These are phyloP conservation scores for Porites rus DNA, from an alignment of 92 coral and sea anemone genomes.

Conservation along the genomic window DNA sequence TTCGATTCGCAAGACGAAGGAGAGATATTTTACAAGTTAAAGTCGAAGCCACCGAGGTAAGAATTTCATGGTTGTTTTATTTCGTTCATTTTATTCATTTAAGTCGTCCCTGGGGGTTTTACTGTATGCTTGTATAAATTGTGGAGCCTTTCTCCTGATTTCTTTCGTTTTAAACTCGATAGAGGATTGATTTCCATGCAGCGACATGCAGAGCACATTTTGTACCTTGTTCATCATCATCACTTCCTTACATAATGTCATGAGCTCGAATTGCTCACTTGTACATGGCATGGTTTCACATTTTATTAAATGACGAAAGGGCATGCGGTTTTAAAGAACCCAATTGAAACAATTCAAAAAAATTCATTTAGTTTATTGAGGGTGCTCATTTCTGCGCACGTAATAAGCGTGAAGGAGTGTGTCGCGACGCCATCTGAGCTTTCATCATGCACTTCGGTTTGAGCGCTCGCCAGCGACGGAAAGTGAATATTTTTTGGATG, in stretches of 20 bases:
- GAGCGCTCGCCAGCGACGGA: background rate
- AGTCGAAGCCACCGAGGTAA: slow-evolving; percentile 83
- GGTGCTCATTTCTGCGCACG: too few species aligned
- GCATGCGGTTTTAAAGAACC: too few species aligned
- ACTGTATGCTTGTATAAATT: too few species aligned
- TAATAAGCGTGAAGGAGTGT: too few species aligned
- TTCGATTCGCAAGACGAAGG: slow-evolving; percentile 63
- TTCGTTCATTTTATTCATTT: background rate
- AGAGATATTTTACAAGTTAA: slow-evolving; percentile 76
- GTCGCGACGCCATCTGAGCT: background rate
- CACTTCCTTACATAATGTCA: background rate
- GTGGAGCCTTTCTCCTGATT: background rate
- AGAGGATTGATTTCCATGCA: background rate
- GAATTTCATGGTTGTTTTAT: background rate
- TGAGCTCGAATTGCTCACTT: too few species aligned
- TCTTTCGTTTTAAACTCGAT: background rate
- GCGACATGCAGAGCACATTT: background rate
- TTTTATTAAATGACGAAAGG: too few species aligned
- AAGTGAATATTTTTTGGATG: background rate
- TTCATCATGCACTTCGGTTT: background rate
- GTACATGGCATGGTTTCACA: too few species aligned
- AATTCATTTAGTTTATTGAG: too few species aligned
- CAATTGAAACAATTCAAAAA: too few species aligned
- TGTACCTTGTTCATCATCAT: background rate
- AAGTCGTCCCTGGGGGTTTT: background rate